phyloP scores from a whole-genome alignment of 2,888 invertebrate species.

The Heteromurus nitidus region DNA sequence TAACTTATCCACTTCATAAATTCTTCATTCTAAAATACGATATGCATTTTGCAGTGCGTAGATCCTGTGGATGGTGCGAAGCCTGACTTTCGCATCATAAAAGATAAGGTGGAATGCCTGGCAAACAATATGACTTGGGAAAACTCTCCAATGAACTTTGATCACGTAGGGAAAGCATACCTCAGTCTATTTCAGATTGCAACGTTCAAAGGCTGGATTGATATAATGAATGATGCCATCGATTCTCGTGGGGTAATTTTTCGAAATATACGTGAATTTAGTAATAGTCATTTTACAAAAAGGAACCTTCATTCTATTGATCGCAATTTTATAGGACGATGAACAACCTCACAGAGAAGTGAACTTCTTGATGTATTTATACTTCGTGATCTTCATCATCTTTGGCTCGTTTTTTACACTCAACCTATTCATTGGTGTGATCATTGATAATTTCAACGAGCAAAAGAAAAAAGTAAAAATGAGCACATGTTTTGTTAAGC shows the following conservation, averaged over 20 bases:
- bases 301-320: neutral
- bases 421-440: conserved; percentile 99
- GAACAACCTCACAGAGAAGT: conserved; percentile 95
- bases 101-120: conserved; percentile 88
- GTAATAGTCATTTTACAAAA: too few relatives aligned
- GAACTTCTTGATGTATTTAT: conserved; percentile 96
- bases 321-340: conserved; percentile 82
- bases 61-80: conserved; percentile 86
- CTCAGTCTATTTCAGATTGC: conserved; percentile 98
- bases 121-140: conserved; percentile 95
- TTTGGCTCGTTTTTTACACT: conserved; percentile 99
- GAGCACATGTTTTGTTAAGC: too few relatives aligned
- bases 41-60: conserved; percentile 88
- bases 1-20: too few relatives aligned
- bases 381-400: conserved; percentile 99
- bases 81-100: conserved; percentile 90
- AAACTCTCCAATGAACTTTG: conserved; percentile 98
- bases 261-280: neutral
- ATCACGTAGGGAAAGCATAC: conserved; percentile 97
- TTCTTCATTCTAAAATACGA: too few relatives aligned
- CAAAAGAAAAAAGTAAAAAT: conserved; percentile 94
- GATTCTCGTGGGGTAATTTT: conserved; percentile 90
- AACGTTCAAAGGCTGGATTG: conserved; percentile 99
- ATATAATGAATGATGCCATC: conserved; percentile 98
- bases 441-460: conserved; percentile 99